phyloP scores from a whole-genome alignment of 2,888 invertebrate species.

The Suillia variegata region DNA sequence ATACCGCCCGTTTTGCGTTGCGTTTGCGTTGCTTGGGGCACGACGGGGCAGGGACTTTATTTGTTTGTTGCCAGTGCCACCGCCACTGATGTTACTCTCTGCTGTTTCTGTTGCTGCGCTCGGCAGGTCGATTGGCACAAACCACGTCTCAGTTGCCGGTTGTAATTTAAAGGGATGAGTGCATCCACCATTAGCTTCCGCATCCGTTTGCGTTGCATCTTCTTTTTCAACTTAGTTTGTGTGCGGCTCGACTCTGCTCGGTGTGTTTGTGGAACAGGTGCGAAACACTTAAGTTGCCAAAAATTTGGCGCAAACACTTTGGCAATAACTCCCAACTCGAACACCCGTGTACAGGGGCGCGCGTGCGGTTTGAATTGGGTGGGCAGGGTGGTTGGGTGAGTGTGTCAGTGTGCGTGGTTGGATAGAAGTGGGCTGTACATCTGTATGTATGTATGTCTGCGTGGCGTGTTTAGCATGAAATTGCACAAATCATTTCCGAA shows the following conservation, averaged over 20 bases:
- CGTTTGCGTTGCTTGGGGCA: no score
- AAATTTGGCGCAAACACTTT: conserved; percentile 19
- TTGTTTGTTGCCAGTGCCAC: background rate
- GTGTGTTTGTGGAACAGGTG: conserved; percentile 42
- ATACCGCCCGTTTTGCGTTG: no score
- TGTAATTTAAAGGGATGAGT: background rate
- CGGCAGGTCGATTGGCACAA: background rate
- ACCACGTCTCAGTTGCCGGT: background rate
- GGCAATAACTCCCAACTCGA: conserved; percentile 13
- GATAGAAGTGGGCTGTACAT: no score
- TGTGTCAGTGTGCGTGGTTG: no score
- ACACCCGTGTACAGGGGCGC: background rate
- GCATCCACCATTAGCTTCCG: background rate
- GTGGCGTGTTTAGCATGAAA: conserved; percentile 30
- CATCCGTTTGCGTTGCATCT: background rate
- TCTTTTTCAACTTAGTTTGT: no score
- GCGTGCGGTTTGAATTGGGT: background rate
- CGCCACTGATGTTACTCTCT: no score
- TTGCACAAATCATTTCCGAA: conserved; percentile 55
- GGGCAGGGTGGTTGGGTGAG: no score
- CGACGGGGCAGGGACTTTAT: background rate
- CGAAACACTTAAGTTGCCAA: conserved; percentile 42
- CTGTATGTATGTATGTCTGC: no score
- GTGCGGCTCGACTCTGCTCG: no score
- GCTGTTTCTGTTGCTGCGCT: background rate